Evolutionary conservation across 2,888 invertebrate species (phyloP).

Genomic region (Cecidostiba fungosa): DNA sequence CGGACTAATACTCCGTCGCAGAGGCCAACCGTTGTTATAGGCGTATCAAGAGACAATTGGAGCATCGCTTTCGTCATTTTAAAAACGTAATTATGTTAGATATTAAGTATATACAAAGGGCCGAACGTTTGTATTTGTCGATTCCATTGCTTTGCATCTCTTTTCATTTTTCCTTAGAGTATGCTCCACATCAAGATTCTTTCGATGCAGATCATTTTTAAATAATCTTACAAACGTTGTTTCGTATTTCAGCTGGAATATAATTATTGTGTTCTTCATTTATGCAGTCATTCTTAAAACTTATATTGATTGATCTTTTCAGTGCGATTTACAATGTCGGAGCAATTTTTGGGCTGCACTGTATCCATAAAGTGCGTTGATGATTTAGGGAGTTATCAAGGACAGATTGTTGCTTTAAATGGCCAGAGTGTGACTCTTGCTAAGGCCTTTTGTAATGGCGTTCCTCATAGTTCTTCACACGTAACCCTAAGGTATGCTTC

Average conservation of each 20-base stretch:
- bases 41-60: not conserved
- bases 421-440: slow-evolving; percentile 87
- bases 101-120: not conserved
- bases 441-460: slow-evolving; percentile 92
- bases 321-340: slow-evolving; percentile 72
- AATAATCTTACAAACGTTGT: not conserved
- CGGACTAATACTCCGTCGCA: not conserved
- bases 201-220: not conserved
- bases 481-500: slow-evolving; percentile 84
- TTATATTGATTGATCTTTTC: slow-evolving; percentile 1
- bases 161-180: slow-evolving; percentile 6
- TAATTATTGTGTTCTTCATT: not conserved
- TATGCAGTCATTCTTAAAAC: not conserved
- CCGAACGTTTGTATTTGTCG: slow-evolving; percentile 4
- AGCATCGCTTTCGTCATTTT: not conserved
- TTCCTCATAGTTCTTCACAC: slow-evolving; percentile 83
- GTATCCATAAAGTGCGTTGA: slow-evolving; percentile 92
- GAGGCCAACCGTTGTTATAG: slow-evolving; percentile 19
- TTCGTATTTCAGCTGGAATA: not conserved
- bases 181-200: not conserved
- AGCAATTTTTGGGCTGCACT: slow-evolving; percentile 84
- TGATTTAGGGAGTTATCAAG: slow-evolving; percentile 90
- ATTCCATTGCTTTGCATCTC: not conserved
- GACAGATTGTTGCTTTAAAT: slow-evolving; percentile 88
- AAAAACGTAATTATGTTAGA: not conserved